Base-by-base conservation (phyloP, 1,140 invertebrate genomes). In the Pachyrhynchus sulphureomaculatus region DNA sequence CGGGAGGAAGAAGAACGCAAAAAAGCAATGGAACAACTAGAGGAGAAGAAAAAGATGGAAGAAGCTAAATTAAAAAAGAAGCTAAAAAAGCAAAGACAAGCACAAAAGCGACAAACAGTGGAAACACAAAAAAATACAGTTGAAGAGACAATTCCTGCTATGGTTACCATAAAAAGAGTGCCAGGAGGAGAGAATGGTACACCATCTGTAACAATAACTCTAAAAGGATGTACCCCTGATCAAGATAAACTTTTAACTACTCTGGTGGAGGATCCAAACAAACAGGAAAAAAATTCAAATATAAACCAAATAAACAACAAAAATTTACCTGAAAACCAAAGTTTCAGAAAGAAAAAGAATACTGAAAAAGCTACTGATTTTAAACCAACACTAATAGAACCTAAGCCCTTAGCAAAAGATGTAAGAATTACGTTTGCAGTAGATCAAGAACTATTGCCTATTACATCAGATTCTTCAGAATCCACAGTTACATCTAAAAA, bases 161-260 rank as follows among this genome's bases (percentile, higher is more conserved):
- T 89, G 74, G 88, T 90, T 3, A 90, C 88, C 1, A 89, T 90
- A 63, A 82, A 87, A 47, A 76, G 87, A 18, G 84, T 89, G 0
- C 83, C 85, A 76, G 84, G 86, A 62, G 81, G 81, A 4, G 83
- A 81, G 54, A 84, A 81, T 65, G 77, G 82, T 10, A 85, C 87
- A 62, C 86, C 88, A 23, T 87, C 85, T 4, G 88, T 90, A 2
- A 90, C 88, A 0, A 88, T 90, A 26, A 89, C 88, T 1, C 76
- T 89, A 9, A 88, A 89, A 67, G 88, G 87, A 10, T 84, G 86
- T 64, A 86, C 86, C 1, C 87, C 87, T 8, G 86, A 87, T 51
- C 84, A 88, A 68, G 88, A 90, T 67, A 86, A 87, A 71, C 81
- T 90, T 26, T 72, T 89, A 0, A 89, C 88, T 68, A 89, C 86